Base-by-base conservation (phyloP, 2,113 vertebrate species). In the Isurus oxyrinchus region DNA sequence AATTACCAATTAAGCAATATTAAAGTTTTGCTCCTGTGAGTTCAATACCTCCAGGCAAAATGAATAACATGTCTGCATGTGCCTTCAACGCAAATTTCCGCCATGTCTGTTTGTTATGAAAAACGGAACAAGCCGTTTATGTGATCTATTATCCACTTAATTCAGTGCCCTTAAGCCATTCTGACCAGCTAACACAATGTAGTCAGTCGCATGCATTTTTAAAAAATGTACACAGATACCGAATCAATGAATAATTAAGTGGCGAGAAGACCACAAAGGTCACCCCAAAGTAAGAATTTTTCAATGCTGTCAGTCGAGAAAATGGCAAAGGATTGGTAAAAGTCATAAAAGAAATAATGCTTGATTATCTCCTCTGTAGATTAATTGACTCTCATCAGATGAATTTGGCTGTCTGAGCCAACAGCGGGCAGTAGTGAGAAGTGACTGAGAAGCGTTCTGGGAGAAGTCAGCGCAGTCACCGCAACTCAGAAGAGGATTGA, bases 81-180 rank as follows among this genome's bases (percentile, higher is more conserved):
- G 10, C 23, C 3, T 67, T 95, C 21, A 63, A 63, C 90, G 6
- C 23, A 25, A 53, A 72, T 95, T 95, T 55, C 27, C 44, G 55
- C 49, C 10, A 72, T 95, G 76, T 69, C 67, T 95, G 59, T 67
- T 63, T n/a, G 23, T 67, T 67, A 94, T 94, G 67, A 95, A 55
- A 76, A 95, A 72, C 0, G 55, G 94, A 76, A 72, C 94, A 95
- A 95, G 44, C 94, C 76, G 44, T 76, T 95, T 55, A 35, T 69
- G 27, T 95, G 25, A 72, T 95, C 23, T 69, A 95, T 95, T 72
- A 55, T 44, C 44, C 23, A 95, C 25, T 95, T 53, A 95, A 55
- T 72, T 53, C 23, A 53, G 25, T 55, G 44, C 69, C 94, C 94
- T 72, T 35, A 95, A 76, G 94, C 53, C 67, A 31, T 72, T 11